Evolutionary conservation across 1,140 invertebrate genomes (phyloP).

Genomic region (Zaprionus gabonicus): DNA sequence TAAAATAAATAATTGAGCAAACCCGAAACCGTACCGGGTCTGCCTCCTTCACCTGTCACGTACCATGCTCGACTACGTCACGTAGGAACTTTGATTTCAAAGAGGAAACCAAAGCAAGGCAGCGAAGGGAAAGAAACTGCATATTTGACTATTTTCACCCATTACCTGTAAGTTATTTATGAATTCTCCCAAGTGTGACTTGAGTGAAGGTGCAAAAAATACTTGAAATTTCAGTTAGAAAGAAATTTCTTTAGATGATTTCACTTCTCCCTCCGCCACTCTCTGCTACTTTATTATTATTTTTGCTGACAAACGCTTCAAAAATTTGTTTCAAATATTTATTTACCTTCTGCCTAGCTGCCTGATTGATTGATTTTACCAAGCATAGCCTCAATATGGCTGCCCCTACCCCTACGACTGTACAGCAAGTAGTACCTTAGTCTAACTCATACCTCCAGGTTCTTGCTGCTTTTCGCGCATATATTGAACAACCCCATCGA

Average conservation of each 20-base stretch:
- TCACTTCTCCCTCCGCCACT: neutral
- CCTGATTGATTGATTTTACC: slow-evolving; percentile 35
- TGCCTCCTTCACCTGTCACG: neutral
- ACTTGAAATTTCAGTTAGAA: neutral
- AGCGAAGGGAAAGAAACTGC: slow-evolving; percentile 1
- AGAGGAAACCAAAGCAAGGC: neutral
- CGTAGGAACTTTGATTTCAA: slow-evolving; percentile 41
- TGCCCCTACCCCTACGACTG: neutral
- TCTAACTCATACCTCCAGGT: neutral
- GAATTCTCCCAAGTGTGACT: neutral
- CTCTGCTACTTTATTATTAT: neutral
- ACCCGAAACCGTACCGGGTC: neutral
- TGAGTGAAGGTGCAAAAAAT: neutral
- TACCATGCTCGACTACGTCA: slow-evolving; percentile 13
- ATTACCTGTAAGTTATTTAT: neutral
- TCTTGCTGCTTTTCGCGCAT: slow-evolving; percentile 7
- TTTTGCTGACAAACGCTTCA: slow-evolving; percentile 10
- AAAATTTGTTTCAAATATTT: slow-evolving; percentile 28
- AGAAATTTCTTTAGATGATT: neutral
- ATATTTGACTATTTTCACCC: slow-evolving; percentile 22
- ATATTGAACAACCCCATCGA: slow-evolving; percentile 27
- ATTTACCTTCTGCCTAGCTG: slow-evolving; percentile 27
- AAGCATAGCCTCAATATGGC: neutral
- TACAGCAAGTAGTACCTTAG: neutral
- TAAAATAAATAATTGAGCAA: slow-evolving; percentile 42